Percentiles rank a stretch among this genome's conserved stretches.
Evolutionary conservation across 2,797 vertebrate species (phyloP).

Genomic region (Sebastes cheni): DNA sequence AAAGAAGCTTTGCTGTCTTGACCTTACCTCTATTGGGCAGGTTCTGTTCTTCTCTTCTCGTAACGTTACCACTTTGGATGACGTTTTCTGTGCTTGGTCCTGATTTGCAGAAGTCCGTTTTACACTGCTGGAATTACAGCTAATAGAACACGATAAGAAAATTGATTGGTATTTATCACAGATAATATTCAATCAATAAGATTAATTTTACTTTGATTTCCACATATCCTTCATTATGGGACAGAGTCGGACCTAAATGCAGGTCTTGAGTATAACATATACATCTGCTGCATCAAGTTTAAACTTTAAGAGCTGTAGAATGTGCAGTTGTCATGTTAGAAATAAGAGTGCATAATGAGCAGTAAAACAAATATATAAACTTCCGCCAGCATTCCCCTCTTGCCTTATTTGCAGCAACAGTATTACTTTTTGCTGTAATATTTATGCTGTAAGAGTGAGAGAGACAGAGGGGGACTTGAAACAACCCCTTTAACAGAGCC

Average conservation of each 20-base stretch:
- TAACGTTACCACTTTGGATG: not conserved
- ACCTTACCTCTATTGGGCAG: too few species aligned
- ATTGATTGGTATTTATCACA: not conserved
- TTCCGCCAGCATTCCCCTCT: not conserved
- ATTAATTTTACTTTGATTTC: not conserved
- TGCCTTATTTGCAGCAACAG: not conserved
- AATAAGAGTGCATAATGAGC: not conserved
- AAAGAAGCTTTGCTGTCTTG: too few species aligned
- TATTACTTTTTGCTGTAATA: not conserved
- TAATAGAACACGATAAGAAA: not conserved
- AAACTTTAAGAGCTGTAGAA: not conserved
- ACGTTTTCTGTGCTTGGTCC: not conserved
- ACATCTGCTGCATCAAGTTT: not conserved
- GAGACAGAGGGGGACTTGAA: too few species aligned
- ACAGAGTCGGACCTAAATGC: not conserved
- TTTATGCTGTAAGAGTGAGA: too few species aligned
- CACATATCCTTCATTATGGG: not conserved
- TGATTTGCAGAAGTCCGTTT: not conserved
- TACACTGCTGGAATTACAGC: not conserved
- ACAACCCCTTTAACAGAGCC: too few species aligned
- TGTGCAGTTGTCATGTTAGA: not conserved
- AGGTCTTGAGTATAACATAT: too few species aligned
- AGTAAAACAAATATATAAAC: not conserved
- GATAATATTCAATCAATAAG: not conserved
- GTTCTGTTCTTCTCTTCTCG: too few species aligned